Percentiles rank a stretch among this genome's conserved stretches.
Conservation (phyloP, 1,140 invertebrate species). For the Sitodiplosis mosellana region DNA sequence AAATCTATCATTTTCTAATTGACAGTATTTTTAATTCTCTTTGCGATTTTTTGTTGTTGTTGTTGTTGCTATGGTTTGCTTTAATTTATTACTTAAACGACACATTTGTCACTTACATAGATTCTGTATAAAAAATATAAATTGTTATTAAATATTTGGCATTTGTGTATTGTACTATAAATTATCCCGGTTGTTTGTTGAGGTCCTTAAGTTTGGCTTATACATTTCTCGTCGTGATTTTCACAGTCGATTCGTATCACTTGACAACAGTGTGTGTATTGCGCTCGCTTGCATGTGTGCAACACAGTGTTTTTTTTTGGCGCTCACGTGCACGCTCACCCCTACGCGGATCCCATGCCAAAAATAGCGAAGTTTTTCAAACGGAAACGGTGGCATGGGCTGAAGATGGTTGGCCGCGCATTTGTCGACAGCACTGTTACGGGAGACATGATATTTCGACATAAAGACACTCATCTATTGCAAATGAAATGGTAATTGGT, state of each 20-base stretch:
- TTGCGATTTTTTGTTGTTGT: conserved; percentile 5
- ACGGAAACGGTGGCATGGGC: too few relatives aligned
- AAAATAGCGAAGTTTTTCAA: too few relatives aligned
- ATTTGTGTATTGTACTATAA: conserved; percentile 25
- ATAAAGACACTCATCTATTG: neutral
- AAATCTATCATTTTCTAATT: conserved; percentile 21
- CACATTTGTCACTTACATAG: conserved; percentile 1
- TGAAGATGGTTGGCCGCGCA: too few relatives aligned
- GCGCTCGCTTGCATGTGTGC: too few relatives aligned
- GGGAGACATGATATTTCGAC: neutral
- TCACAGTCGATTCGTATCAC: too few relatives aligned
- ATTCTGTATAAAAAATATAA: conserved; percentile 12
- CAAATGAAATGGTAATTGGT: neutral
- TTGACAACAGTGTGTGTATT: too few relatives aligned
- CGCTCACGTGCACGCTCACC: too few relatives aligned
- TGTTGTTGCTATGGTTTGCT: neutral
- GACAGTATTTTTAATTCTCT: neutral
- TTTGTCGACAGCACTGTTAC: neutral
- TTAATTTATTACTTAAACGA: neutral
- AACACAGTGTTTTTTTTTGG: too few relatives aligned
- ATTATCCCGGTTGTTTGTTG: conserved; percentile 21
- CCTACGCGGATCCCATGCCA: too few relatives aligned
- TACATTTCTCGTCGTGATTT: too few relatives aligned
- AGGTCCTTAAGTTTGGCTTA: too few relatives aligned
- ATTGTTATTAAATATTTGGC: conserved; percentile 10